A percentile compares a stretch with the other conserved stretches of the same genome.
Conservation (phyloP, 1,140 invertebrate species). For the Samia ricini region DNA sequence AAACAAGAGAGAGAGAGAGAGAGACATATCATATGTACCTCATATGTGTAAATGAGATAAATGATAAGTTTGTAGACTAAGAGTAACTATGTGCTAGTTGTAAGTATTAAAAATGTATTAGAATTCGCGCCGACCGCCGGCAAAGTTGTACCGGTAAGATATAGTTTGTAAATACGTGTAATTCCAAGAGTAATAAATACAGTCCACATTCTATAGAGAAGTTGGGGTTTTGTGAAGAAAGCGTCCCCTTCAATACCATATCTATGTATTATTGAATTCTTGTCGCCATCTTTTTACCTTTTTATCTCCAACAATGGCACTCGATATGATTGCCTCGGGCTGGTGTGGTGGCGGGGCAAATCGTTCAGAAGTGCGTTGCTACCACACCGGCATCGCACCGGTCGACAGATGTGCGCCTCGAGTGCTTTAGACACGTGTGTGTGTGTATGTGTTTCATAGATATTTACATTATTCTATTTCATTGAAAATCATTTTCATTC, state of each 20-base stretch:
- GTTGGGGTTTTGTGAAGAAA: no score
- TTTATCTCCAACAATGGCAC: conserved; percentile 57
- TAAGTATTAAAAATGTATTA: no score
- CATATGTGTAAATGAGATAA: no score
- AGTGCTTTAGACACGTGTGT: not conserved
- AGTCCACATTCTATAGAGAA: no score
- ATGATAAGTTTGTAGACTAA: no score
- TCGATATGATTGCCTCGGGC: conserved; percentile 61
- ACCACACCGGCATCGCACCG: conserved; percentile 20
- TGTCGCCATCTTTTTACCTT: conserved; percentile 42
- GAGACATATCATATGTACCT: no score
- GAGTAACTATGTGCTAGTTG: no score
- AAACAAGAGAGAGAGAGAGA: no score
- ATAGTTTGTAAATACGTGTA: no score
- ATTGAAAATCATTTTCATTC: not conserved
- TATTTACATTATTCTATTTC: not conserved
- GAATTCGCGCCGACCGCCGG: no score
- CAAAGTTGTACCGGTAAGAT: no score
- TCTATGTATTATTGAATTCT: conserved; percentile 21
- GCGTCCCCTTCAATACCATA: conserved; percentile 25
- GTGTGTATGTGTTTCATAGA: not conserved
- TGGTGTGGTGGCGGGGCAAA: conserved; percentile 28
- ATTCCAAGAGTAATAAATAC: no score
- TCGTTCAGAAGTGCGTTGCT: conserved; percentile 27
- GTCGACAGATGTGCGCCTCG: conserved; percentile 52